Evolutionary conservation across 2,888 invertebrate species (phyloP).

Genomic region (Apamea sordens): DNA sequence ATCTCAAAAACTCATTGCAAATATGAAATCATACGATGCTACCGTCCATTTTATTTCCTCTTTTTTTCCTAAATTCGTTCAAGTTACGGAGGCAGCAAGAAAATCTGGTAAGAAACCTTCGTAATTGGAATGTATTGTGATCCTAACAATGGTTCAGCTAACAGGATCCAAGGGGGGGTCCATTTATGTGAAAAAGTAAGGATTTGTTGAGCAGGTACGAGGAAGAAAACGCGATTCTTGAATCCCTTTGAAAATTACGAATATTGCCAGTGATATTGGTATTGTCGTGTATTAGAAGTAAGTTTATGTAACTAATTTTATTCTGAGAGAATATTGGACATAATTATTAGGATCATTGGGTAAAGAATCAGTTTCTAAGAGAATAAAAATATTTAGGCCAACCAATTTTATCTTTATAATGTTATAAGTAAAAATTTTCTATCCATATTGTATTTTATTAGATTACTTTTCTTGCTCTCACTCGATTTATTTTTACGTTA

Average conservation of each 20-base stretch:
- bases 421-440: no score
- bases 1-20: conserved; percentile 18
- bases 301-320: neutral
- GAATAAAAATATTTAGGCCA: neutral
- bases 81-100: conserved; percentile 54
- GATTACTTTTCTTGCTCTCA: neutral
- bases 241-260: conserved; percentile 50
- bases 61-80: conserved; percentile 52
- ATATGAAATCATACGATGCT: conserved; percentile 39
- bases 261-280: conserved; percentile 13
- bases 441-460: neutral
- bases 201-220: conserved; percentile 66
- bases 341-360: neutral
- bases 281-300: neutral
- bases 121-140: conserved; percentile 80
- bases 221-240: conserved; percentile 39
- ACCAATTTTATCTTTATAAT: neutral
- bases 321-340: neutral
- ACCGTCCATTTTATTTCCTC: conserved; percentile 39
- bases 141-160: conserved; percentile 74
- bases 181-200: conserved; percentile 72
- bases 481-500: neutral
- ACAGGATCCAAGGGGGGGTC: conserved; percentile 72
- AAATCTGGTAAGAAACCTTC: conserved; percentile 64
- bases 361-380: neutral